Conservation (phyloP, 1,140 invertebrate genomes). For the Drosophila baimaii region DNA sequence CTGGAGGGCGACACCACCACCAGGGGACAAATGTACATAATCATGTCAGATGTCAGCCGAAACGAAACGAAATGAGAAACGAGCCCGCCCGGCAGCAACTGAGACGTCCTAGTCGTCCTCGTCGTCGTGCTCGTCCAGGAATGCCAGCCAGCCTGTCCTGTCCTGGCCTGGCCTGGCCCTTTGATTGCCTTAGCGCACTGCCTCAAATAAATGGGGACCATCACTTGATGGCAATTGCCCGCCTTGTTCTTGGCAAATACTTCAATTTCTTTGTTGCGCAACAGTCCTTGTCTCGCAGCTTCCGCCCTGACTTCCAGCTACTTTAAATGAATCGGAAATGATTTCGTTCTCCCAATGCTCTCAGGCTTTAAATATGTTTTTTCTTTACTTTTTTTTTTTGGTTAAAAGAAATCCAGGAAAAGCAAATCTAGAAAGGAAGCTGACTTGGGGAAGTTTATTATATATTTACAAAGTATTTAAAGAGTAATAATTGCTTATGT, state of each 20-base stretch:
- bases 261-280: conserved; percentile 29
- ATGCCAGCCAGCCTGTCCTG: conserved; percentile 39
- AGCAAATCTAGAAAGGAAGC: fast-evolving
- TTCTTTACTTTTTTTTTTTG: not conserved
- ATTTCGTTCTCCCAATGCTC: no score
- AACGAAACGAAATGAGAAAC: conserved; percentile 63
- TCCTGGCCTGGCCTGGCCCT: conserved; percentile 42
- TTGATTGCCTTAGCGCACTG: conserved; percentile 51
- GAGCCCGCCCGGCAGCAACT: conserved; percentile 21
- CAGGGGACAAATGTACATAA: conserved; percentile 77
- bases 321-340: not conserved
- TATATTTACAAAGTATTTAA: no score
- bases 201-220: conserved; percentile 68
- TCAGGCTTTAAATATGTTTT: not conserved
- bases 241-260: conserved; percentile 46
- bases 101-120: not conserved
- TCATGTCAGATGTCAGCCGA: conserved; percentile 78
- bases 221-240: conserved; percentile 75
- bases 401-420: fast-evolving
- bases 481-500: no score
- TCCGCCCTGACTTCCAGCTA: conserved; percentile 10
- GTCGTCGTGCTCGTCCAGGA: conserved; percentile 12
- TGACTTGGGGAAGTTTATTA: not conserved
- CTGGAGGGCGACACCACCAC: conserved; percentile 38
- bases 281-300: conserved; percentile 18